Conservation (phyloP, 2,888 invertebrate species). For the Lithophane semibrunnea region DNA sequence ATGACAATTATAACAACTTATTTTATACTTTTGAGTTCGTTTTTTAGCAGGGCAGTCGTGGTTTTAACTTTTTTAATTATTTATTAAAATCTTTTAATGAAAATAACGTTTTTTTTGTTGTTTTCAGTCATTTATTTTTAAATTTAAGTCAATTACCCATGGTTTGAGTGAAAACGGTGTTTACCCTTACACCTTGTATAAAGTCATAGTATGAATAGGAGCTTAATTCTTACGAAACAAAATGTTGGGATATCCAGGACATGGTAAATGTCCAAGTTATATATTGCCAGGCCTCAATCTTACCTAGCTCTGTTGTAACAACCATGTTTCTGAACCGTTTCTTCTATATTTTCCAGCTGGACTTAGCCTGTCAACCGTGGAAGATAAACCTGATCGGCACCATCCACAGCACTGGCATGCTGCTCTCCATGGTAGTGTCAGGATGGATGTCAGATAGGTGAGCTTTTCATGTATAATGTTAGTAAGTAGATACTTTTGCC, state of each 20-base stretch:
- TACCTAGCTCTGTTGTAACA: background rate
- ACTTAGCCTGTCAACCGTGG: slow-evolving; percentile 83
- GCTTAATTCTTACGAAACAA: no score
- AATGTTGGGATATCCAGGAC: background rate
- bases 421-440: slow-evolving; percentile 77
- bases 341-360: slow-evolving; percentile 72
- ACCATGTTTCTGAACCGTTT: background rate
- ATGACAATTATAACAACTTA: no score
- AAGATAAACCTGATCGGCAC: slow-evolving; percentile 81
- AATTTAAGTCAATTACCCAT: no score
- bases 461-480: background rate
- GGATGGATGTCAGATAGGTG: slow-evolving; percentile 83
- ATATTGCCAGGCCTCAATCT: background rate
- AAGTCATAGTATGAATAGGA: no score
- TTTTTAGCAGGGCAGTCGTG: no score
- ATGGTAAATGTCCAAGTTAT: background rate
- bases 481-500: background rate
- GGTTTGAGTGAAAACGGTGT: no score
- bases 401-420: slow-evolving; percentile 80
- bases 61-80: no score
- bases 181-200: no score
- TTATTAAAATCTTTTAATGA: no score
- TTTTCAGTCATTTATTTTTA: no score
- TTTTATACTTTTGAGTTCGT: no score
- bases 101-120: no score